These are phyloP conservation scores for Megastigmus dorsalis DNA, from an alignment of 2,888 invertebrate species.

Conservation along the genomic window DNA sequence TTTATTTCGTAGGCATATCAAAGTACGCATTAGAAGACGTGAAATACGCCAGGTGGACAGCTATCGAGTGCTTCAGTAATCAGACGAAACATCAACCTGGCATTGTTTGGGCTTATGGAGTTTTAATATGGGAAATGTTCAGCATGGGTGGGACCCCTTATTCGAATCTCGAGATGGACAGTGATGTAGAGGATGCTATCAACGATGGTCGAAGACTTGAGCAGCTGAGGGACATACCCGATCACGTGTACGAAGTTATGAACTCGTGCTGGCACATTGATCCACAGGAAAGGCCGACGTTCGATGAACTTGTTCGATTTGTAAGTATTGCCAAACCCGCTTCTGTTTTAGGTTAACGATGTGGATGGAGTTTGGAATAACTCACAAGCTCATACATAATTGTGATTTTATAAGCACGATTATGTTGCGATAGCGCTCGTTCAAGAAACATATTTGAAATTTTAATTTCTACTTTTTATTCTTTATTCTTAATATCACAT, in stretches of 20 bases:
- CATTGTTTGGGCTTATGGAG: slow-evolving; percentile 90
- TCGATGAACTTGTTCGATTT: slow-evolving; percentile 78
- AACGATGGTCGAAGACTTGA: slow-evolving; percentile 83
- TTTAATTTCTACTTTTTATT: too few species aligned
- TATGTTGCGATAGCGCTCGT: too few species aligned
- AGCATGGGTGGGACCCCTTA: slow-evolving; percentile 88
- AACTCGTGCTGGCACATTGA: slow-evolving; percentile 90
- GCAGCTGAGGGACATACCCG: slow-evolving; percentile 84
- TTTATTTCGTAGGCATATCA: slow-evolving; percentile 76
- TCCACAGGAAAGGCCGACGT: slow-evolving; percentile 86
- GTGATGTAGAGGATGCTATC: slow-evolving; percentile 76
- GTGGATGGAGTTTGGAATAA: too few species aligned
- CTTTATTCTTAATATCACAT: too few species aligned
- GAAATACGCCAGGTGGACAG: slow-evolving; percentile 87
- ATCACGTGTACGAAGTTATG: slow-evolving; percentile 88
- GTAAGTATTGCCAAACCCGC: too few species aligned
- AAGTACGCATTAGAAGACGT: slow-evolving; percentile 82
- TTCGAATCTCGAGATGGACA: slow-evolving; percentile 80
- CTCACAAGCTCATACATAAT: too few species aligned
- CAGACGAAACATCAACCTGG: slow-evolving; percentile 84
- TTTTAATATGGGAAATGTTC: slow-evolving; percentile 88
- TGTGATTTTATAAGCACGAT: too few species aligned
- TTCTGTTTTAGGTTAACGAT: too few species aligned
- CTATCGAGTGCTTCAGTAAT: slow-evolving; percentile 83
- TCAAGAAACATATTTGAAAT: too few species aligned